Evolutionary conservation across 2,888 invertebrate species (phyloP).

Genomic region (Parelbella ahira): DNA sequence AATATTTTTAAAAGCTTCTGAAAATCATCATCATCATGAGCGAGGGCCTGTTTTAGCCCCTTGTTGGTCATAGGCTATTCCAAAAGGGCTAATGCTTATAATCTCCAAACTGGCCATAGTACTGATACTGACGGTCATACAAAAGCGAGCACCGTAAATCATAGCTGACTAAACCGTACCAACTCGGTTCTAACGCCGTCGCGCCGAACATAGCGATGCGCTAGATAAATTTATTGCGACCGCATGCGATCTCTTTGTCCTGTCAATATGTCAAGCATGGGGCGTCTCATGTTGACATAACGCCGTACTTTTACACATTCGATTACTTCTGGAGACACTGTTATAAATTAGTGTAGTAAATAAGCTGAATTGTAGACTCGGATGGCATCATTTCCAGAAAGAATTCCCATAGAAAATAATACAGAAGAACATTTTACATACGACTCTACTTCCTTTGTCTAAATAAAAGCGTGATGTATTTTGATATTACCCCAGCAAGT

Average conservation of each 20-base stretch:
- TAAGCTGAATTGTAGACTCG: neutral
- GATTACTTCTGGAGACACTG: conserved; percentile 25
- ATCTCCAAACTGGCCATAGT: too few species aligned
- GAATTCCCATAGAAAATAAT: neutral
- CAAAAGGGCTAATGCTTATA: too few species aligned
- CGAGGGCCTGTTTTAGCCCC: too few species aligned
- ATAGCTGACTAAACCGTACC: too few species aligned
- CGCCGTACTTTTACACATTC: conserved; percentile 43
- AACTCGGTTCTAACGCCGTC: conserved; percentile 46
- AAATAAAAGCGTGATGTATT: too few species aligned
- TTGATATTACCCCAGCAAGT: too few species aligned
- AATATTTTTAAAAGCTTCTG: too few species aligned
- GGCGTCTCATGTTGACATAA: conserved; percentile 57
- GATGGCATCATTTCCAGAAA: conserved; percentile 4
- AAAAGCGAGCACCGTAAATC: too few species aligned
- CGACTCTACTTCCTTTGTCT: too few species aligned
- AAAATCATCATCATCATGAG: too few species aligned
- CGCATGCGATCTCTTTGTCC: conserved; percentile 68
- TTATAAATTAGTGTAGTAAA: conserved; percentile 19
- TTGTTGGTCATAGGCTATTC: too few species aligned
- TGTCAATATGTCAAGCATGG: conserved; percentile 71
- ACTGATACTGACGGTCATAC: too few species aligned
- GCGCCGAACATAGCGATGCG: conserved; percentile 38
- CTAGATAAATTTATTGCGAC: conserved; percentile 58
- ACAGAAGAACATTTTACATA: neutral